A percentile compares a stretch with the other conserved stretches of the same genome.
phyloP scores from a whole-genome alignment of 1,140 invertebrate genomes.

The Drosophila micromelanica region DNA sequence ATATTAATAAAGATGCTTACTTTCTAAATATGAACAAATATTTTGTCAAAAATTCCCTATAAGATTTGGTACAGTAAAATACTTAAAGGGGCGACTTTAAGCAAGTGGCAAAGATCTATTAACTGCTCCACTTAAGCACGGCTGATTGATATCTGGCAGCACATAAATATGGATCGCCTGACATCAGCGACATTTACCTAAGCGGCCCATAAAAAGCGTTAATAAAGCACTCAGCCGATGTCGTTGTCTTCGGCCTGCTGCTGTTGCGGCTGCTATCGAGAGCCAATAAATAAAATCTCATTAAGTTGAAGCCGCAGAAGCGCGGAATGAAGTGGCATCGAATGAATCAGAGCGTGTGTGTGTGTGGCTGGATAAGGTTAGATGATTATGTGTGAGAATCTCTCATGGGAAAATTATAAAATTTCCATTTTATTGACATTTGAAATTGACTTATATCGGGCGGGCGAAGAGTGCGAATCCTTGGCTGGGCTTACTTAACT shows the following conservation, averaged over 20 bases:
- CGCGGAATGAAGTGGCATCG: conserved; percentile 1
- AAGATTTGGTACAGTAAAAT: too few species aligned
- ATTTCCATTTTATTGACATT: conserved; percentile 82
- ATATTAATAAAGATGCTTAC: too few species aligned
- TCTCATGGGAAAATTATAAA: conserved; percentile 71
- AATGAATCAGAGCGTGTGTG: neutral
- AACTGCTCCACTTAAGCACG: conserved; percentile 35
- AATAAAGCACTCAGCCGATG: conserved; percentile 38
- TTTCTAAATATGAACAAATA: neutral
- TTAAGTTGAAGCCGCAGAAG: conserved; percentile 67
- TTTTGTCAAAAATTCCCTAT: neutral
- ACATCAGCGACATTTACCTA: conserved; percentile 49
- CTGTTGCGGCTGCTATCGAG: conserved; percentile 53
- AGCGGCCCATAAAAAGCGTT: conserved; percentile 51
- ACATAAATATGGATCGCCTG: conserved; percentile 27
- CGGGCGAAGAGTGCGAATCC: conserved; percentile 43
- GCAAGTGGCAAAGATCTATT: conserved; percentile 28
- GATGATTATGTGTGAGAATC: conserved; percentile 15
- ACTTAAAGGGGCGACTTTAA: neutral
- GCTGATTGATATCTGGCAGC: conserved; percentile 39
- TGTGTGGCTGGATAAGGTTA: conserved; percentile 6
- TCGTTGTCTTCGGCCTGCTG: conserved; percentile 12
- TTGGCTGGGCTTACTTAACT: conserved; percentile 70
- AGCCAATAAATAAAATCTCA: conserved; percentile 80
- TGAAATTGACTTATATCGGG: conserved; percentile 76